These are phyloP conservation scores for Drosophila kikkawai DNA, from an alignment of 1,140 invertebrate species.

Conservation along the genomic window DNA sequence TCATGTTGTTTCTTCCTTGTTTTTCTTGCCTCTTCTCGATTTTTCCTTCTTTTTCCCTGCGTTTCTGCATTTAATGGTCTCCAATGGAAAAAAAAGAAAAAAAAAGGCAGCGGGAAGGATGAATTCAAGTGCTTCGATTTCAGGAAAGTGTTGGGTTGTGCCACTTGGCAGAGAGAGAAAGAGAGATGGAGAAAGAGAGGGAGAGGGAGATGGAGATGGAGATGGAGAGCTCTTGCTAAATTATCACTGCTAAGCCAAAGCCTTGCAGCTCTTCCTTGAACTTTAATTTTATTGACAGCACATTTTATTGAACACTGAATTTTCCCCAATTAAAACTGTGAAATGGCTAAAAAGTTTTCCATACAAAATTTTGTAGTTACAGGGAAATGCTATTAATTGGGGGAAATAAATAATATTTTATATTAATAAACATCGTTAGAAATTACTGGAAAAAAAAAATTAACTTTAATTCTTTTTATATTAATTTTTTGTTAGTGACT, in stretches of 20 bases:
- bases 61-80: conserved; percentile 48
- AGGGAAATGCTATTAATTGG: neutral
- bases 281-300: conserved; percentile 13
- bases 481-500: too few species aligned
- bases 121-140: conserved; percentile 50
- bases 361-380: neutral
- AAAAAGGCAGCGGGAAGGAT: conserved; percentile 16
- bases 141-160: conserved; percentile 25
- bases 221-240: neutral
- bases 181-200: too few species aligned
- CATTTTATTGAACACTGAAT: neutral
- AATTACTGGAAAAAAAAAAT: too few species aligned
- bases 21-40: neutral
- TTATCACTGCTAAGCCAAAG: conserved; percentile 5
- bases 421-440: too few species aligned
- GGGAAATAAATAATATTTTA: neutral
- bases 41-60: neutral
- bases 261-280: neutral
- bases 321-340: neutral
- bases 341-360: neutral
- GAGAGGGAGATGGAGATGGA: too few species aligned
- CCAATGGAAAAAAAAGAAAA: neutral
- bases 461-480: too few species aligned
- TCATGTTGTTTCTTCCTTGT: conserved; percentile 18
- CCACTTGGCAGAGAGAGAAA: neutral